Base-by-base conservation (phyloP, 2,113 vertebrate species). In the Mobula hypostoma region DNA sequence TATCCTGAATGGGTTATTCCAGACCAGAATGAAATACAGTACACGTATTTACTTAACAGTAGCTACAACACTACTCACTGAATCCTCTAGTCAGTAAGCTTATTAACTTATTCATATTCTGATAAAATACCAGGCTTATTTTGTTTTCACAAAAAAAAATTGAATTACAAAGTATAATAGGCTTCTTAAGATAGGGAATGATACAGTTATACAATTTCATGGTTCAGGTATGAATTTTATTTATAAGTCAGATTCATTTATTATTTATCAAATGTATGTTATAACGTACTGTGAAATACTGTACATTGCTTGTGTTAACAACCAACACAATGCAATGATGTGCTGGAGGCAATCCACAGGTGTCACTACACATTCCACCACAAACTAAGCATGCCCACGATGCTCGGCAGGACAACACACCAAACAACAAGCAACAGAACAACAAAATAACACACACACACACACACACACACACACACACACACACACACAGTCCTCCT, bases 61-160 rank as follows among this genome's bases (percentile, higher is more conserved):
- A 14, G 61, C 36, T 32, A 29, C 21, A 32, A 36, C 63, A 40
- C 63, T 72, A 92, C 32, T 32, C 32, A 92, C 17, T 9, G 24
- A 72, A 61, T 36, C 15, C 66, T 72, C 17, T 24, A 92, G 19
- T 36, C 32, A 72, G 15, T 36, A 70, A 70, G 68, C 88, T n/a
- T 92, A 29, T 32, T 91, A 68, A 92, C 68, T 92, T 72, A 70
- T 92, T 92, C n/a, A 92, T 32, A 72, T 85, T n/a, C 61, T n/a
- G 66, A 15, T 91, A 91, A 40, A 40, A 36, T 6, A 40, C n/a
- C 17, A 29, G 32, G 7, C 11, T 68, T 70, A 70, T 92, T 92
- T 15, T 66, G 32, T 40, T 92, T 40, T 40, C 66, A 72, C n/a
- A 92, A 36, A 92, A 92, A 91, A 70, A 21, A 70, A 70, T 72